Conservation (phyloP, 2,888 invertebrate genomes). For the Aphidoletes aphidimyza region DNA sequence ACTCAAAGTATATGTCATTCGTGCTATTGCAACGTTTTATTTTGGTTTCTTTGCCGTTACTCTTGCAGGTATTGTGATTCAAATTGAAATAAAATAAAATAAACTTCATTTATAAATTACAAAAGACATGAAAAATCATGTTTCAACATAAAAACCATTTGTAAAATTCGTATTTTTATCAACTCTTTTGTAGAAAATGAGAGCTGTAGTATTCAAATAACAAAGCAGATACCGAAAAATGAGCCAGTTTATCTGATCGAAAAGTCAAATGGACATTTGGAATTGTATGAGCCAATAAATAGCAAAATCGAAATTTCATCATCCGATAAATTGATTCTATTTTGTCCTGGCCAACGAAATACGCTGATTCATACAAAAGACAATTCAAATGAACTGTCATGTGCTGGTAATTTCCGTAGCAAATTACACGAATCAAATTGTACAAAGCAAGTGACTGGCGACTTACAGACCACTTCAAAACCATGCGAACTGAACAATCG, state of each 20-base stretch:
- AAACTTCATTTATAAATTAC: too few species aligned
- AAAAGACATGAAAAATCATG: too few species aligned
- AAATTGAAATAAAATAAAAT: too few species aligned
- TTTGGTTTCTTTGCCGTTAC: neutral
- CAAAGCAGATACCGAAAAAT: slow-evolving; percentile 56
- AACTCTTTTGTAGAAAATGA: too few species aligned
- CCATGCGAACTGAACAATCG: slow-evolving; percentile 60
- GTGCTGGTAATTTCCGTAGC: slow-evolving; percentile 53
- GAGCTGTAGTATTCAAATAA: slow-evolving; percentile 36
- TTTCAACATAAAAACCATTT: too few species aligned
- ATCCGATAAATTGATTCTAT: slow-evolving; percentile 58
- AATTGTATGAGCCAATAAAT: slow-evolving; percentile 59
- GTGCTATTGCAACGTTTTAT: neutral
- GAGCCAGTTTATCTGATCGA: slow-evolving; percentile 58
- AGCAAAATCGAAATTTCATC: slow-evolving; percentile 57
- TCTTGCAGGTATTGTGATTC: neutral
- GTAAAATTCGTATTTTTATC: too few species aligned
- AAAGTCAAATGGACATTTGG: slow-evolving; percentile 55
- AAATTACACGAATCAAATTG: slow-evolving; percentile 58
- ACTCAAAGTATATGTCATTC: neutral
- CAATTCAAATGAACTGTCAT: slow-evolving; percentile 57
- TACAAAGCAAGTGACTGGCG: slow-evolving; percentile 58
- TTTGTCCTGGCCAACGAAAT: slow-evolving; percentile 60
- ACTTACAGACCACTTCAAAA: slow-evolving; percentile 60
- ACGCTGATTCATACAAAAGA: slow-evolving; percentile 54